These are phyloP conservation scores for Tenthredo mesomela DNA, from an alignment of 2,888 invertebrate species.

Conservation along the genomic window DNA sequence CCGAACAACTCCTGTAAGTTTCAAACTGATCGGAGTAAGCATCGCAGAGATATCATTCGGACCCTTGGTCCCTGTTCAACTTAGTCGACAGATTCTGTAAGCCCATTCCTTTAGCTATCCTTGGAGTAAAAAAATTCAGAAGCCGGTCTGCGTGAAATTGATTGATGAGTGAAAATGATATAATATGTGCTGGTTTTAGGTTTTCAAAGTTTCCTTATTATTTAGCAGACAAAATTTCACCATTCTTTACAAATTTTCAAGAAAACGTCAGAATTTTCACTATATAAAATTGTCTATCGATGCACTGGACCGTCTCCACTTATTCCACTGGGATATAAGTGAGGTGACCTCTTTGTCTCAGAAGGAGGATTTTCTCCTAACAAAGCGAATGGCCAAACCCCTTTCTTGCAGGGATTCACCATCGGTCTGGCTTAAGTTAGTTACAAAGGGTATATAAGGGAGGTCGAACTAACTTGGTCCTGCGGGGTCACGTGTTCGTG, in stretches of 20 bases:
- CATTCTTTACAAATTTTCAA: neutral
- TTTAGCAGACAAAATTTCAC: neutral
- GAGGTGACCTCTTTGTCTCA: constrained; percentile 42
- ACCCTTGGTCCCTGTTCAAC: neutral
- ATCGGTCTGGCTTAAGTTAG: constrained; percentile 46
- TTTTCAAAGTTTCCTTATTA: neutral
- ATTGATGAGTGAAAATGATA: neutral
- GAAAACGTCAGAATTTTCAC: neutral
- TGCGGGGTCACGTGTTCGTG: neutral
- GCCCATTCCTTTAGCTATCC: neutral
- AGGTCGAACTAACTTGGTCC: constrained; percentile 23
- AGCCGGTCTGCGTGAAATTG: neutral
- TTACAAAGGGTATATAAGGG: constrained; percentile 41
- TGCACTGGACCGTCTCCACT: constrained; percentile 21
- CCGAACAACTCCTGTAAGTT: neutral
- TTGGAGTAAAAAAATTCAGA: neutral
- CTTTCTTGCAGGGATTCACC: constrained; percentile 32
- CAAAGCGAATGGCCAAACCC: constrained; percentile 36
- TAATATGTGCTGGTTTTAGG: neutral
- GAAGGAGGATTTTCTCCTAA: constrained; percentile 15
- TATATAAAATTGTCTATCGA: neutral
- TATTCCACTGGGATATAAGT: constrained; percentile 7
- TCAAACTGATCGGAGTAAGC: neutral
- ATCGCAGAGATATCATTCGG: neutral
- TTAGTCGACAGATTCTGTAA: neutral